A percentile compares a stretch with the other conserved stretches of the same genome.
Evolutionary conservation across 2,113 vertebrate genomes (phyloP).

Genomic region (Pelodiscus sinensis): DNA sequence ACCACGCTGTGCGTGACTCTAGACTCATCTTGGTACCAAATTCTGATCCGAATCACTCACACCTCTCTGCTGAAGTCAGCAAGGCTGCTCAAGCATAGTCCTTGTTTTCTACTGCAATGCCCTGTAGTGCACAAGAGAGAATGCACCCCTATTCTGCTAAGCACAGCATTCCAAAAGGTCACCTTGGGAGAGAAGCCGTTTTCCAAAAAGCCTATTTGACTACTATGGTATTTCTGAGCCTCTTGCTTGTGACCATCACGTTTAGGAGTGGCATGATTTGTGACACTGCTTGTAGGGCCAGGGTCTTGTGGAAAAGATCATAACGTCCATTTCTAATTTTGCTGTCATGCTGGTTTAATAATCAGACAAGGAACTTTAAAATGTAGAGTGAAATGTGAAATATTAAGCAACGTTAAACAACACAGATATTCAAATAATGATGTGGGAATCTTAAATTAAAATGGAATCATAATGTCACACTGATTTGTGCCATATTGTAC

Average conservation of each 20-base stretch:
- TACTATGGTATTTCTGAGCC: slow-evolving; percentile 62
- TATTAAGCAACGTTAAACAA: not conserved
- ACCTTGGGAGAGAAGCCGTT: slow-evolving; percentile 45
- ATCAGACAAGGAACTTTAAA: not conserved
- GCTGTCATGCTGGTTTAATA: not conserved
- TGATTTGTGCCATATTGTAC: not conserved
- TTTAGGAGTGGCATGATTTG: slow-evolving; percentile 60
- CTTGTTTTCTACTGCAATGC: slow-evolving; percentile 52
- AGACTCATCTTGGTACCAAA: not conserved
- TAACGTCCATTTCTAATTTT: not conserved
- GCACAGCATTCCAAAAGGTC: slow-evolving; percentile 62
- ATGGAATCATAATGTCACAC: not conserved
- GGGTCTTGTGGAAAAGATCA: not conserved
- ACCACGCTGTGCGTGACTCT: not conserved
- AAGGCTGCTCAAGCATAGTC: slow-evolving; percentile 49
- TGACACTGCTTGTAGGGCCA: slow-evolving; percentile 41
- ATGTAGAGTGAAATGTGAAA: not conserved
- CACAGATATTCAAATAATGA: not conserved
- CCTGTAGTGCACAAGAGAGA: slow-evolving; percentile 53
- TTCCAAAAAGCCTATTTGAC: slow-evolving; percentile 71
- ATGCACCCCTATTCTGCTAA: slow-evolving; percentile 59
- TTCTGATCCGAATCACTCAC: accelerated
- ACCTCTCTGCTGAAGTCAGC: slow-evolving; percentile 1
- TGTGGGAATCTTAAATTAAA: not conserved
- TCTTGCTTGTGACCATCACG: slow-evolving; percentile 53